Percentiles rank a stretch among this genome's conserved stretches.
phyloP scores from a whole-genome alignment of 2,797 vertebrate species.

The Babyrousa celebensis region DNA sequence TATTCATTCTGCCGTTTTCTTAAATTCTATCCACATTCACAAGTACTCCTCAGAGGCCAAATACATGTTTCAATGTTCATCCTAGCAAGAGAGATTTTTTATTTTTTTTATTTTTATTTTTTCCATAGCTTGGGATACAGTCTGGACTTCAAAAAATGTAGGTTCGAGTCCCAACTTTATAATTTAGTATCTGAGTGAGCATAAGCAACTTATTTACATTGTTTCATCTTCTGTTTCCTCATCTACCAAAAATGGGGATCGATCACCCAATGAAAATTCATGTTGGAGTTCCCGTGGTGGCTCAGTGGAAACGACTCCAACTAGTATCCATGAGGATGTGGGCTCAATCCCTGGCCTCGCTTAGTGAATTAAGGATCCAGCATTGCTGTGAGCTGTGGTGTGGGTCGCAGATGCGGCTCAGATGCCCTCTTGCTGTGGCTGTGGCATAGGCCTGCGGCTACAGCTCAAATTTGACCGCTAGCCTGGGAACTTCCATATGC shows the following conservation, averaged over 20 bases:
- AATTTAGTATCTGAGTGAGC: constrained; percentile 10
- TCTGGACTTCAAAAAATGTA: constrained; percentile 21
- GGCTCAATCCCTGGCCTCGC: no score
- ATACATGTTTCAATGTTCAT: constrained; percentile 29
- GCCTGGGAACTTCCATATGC: no score
- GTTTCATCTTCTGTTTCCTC: constrained; percentile 37
- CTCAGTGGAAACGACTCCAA: no score
- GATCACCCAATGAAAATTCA: constrained; percentile 15
- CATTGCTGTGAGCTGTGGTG: no score
- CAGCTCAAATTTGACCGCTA: no score
- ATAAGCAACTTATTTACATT: constrained; percentile 40
- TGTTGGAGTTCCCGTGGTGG: not conserved
- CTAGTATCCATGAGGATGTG: no score
- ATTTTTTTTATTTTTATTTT: not conserved
- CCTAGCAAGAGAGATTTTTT: not conserved
- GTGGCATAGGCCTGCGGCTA: no score
- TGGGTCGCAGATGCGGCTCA: no score
- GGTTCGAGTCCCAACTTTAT: not conserved
- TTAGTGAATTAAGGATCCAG: no score
- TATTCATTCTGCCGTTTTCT: constrained; percentile 71
- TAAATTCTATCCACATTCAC: constrained; percentile 30
- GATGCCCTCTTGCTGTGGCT: no score
- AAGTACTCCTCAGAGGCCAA: not conserved
- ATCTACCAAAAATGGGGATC: not conserved
- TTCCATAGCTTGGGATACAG: not conserved